Conservation (phyloP, 2,797 vertebrate species). For the Myiotriccus ornatus region DNA sequence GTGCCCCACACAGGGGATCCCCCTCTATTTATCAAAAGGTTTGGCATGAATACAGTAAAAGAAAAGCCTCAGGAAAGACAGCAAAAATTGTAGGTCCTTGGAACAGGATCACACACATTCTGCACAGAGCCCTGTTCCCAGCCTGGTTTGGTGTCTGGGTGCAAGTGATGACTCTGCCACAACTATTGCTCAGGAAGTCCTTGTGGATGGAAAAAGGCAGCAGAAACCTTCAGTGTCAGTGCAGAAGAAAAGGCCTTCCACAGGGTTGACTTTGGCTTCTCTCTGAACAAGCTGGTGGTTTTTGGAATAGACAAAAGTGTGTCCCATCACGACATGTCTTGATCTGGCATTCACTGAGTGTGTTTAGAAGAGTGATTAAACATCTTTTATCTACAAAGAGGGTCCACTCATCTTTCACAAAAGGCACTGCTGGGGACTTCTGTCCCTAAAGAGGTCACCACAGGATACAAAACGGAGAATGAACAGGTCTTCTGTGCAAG, state of each 20-base stretch:
- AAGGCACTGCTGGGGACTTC: constrained; percentile 36
- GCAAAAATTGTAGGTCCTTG: background rate
- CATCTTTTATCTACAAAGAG: background rate
- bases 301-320: background rate
- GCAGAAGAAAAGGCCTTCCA: background rate
- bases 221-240: background rate
- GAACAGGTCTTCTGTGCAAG: constrained; percentile 52
- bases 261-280: background rate
- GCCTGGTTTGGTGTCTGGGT: background rate
- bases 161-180: background rate
- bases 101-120: background rate
- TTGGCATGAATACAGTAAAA: background rate
- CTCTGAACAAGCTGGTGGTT: background rate
- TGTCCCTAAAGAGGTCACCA: constrained; percentile 52
- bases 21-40: constrained; percentile 28
- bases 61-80: background rate
- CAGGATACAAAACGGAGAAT: constrained; percentile 16
- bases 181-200: background rate
- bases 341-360: background rate
- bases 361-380: background rate
- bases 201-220: background rate
- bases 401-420: constrained; percentile 32
- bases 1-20: background rate
- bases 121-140: background rate
- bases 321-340: background rate